Evolutionary conservation across 2,797 vertebrate species (phyloP).

Genomic region (Sebastes vulpes): DNA sequence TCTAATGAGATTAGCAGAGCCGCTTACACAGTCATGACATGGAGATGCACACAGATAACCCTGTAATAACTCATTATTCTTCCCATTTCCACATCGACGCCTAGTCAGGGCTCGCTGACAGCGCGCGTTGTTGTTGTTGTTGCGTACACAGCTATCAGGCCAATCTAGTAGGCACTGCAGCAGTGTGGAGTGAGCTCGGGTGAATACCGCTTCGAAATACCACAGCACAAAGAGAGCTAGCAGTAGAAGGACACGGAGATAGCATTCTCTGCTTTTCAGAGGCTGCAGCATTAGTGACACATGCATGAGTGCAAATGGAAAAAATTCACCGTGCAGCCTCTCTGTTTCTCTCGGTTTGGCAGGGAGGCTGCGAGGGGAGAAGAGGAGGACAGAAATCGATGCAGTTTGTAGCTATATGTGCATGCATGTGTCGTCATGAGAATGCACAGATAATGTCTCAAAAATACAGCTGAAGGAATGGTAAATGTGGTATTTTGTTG

Average conservation of each 20-base stretch:
- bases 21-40: constrained; percentile 81
- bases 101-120: constrained; percentile 66
- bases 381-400: constrained; percentile 32
- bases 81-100: constrained; percentile 68
- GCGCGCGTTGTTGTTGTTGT: constrained; percentile 63
- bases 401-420: constrained; percentile 7
- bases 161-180: constrained; percentile 57
- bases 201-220: constrained; percentile 51
- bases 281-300: constrained; percentile 72
- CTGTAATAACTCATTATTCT: constrained; percentile 85
- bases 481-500: neutral
- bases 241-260: constrained; percentile 57
- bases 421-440: constrained; percentile 30
- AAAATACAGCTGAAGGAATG: neutral
- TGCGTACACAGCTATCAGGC: constrained; percentile 62
- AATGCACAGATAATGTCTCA: constrained; percentile 12
- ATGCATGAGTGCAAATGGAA: constrained; percentile 76
- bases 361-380: constrained; percentile 15
- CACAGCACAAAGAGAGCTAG: constrained; percentile 57
- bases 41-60: constrained; percentile 85
- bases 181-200: constrained; percentile 37
- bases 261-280: constrained; percentile 60
- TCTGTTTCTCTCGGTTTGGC: constrained; percentile 39
- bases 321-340: constrained; percentile 40
- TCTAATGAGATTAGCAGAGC: constrained; percentile 86